These are phyloP conservation scores for Nesoenas mayeri DNA, from an alignment of 2,113 vertebrate species.

Conservation along the genomic window DNA sequence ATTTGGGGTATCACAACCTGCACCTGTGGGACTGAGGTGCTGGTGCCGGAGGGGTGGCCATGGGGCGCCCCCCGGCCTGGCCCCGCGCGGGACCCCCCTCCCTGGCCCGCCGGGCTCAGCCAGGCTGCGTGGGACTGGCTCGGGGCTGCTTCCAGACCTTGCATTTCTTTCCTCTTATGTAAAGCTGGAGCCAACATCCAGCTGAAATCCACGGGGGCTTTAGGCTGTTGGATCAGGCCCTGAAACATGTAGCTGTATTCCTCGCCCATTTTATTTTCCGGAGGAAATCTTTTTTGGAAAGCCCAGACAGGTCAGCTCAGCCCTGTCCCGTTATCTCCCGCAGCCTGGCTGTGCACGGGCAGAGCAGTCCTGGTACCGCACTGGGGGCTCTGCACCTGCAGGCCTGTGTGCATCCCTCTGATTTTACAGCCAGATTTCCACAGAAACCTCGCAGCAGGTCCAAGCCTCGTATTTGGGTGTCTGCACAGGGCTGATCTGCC, in stretches of 20 bases:
- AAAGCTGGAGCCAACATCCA: not conserved
- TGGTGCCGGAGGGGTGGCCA: not conserved
- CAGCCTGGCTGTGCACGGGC: not conserved
- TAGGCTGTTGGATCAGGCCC: not conserved
- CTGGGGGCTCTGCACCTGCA: not conserved
- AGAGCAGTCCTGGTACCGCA: fast-evolving
- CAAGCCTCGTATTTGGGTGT: fast-evolving
- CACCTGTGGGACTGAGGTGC: not conserved
- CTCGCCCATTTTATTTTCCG: not conserved
- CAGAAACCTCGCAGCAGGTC: not conserved
- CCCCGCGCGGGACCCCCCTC: not conserved
- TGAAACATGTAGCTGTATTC: not conserved
- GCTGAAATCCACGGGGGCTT: not conserved
- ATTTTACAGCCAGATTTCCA: not conserved
- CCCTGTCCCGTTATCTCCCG: fast-evolving
- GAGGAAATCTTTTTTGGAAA: not conserved
- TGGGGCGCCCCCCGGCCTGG: not conserved
- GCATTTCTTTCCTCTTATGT: not conserved
- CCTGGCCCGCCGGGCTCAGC: not conserved
- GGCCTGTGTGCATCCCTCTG: fast-evolving
- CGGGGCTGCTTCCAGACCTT: not conserved
- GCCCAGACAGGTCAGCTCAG: not conserved
- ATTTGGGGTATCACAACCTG: fast-evolving
- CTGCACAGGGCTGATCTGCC: fast-evolving
- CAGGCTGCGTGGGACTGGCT: not conserved